These are phyloP conservation scores for Apogon hyalosoma DNA, from an alignment of 2,797 vertebrate species.

Conservation along the genomic window DNA sequence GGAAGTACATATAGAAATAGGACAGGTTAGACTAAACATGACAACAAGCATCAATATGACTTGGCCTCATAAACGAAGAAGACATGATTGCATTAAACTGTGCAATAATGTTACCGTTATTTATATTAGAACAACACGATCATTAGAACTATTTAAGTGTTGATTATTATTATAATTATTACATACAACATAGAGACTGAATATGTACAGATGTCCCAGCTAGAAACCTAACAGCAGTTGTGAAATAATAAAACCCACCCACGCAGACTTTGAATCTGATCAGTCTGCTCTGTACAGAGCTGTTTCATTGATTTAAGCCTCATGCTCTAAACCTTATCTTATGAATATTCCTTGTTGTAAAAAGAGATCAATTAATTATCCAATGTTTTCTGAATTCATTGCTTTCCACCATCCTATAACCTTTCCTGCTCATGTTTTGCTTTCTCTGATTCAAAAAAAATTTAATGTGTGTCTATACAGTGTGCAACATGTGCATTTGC, in stretches of 20 bases:
- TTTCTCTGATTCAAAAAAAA: neutral
- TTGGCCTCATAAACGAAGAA: neutral
- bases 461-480: neutral
- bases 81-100: constrained; percentile 18
- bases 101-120: neutral
- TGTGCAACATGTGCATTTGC: constrained; percentile 1
- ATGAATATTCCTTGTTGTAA: constrained; percentile 6
- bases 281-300: constrained; percentile 10
- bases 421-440: constrained; percentile 8
- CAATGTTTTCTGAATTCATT: constrained; percentile 21
- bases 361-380: constrained; percentile 28
- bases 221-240: neutral
- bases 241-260: constrained; percentile 22
- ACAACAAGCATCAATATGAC: neutral
- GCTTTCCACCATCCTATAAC: neutral
- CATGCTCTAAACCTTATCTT: neutral
- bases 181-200: neutral
- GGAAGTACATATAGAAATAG: neutral
- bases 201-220: constrained; percentile 5
- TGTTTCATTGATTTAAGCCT: constrained; percentile 24
- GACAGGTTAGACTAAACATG: constrained; percentile 2
- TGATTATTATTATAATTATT: no score
- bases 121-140: no score
- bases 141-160: neutral
- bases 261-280: neutral